phyloP scores from a whole-genome alignment of 2,113 vertebrate species.

The Datnioides undecimradiatus region DNA sequence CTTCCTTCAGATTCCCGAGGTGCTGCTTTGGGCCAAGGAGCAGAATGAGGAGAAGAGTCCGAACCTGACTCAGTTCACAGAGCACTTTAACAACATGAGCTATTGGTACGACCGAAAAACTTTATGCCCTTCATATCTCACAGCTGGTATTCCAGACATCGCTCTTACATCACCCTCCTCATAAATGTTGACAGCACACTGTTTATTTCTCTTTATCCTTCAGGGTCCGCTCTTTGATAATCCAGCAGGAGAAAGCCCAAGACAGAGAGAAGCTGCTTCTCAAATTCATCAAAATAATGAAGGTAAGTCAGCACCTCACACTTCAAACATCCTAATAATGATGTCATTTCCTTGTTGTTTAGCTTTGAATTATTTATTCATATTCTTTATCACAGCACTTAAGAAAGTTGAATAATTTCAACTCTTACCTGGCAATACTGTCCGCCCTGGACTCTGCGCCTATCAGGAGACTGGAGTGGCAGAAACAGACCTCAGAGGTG shows the following conservation, averaged over 20 bases:
- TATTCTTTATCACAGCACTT: conserved; percentile 87
- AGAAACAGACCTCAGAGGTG: conserved; percentile 99
- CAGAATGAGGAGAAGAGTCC: conserved; percentile 99
- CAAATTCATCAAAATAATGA: conserved; percentile 99
- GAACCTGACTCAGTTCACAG: conserved; percentile 98
- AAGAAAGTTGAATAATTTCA: conserved; percentile 98
- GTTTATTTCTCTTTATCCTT: conserved; percentile 15
- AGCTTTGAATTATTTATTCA: neutral
- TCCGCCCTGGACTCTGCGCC: conserved; percentile 98
- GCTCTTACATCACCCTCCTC: neutral
- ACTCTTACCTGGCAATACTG: conserved; percentile 98
- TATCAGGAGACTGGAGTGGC: conserved; percentile 97
- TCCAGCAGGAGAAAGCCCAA: conserved; percentile 98
- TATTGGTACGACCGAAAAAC: conserved; percentile 89
- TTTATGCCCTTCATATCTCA: neutral
- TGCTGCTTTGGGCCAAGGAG: conserved; percentile 98
- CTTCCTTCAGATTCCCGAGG: conserved; percentile 92
- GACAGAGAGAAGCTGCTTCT: conserved; percentile 96
- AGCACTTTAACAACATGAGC: conserved; percentile 99
- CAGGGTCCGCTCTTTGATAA: conserved; percentile 98
- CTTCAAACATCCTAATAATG: neutral
- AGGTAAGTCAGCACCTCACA: conserved; percentile 81
- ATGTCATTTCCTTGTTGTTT: neutral
- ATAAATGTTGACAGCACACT: neutral
- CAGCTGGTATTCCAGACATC: neutral